Percentiles rank a stretch among this genome's conserved stretches.
These are phyloP conservation scores for Phylloscopus trochilus DNA, from an alignment of 2,113 vertebrate genomes.

Conservation along the genomic window DNA sequence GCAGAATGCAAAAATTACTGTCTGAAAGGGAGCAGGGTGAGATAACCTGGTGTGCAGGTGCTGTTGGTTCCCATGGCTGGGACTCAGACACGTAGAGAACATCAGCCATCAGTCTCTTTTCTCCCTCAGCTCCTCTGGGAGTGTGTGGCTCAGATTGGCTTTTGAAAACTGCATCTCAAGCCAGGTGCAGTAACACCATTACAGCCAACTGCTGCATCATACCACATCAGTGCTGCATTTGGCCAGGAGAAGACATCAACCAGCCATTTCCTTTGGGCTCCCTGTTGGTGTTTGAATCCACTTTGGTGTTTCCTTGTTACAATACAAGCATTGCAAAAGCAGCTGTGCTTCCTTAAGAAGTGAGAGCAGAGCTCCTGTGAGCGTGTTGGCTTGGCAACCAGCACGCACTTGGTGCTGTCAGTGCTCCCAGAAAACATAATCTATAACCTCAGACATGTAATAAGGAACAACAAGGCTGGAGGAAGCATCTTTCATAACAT, in stretches of 20 bases:
- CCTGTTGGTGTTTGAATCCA: neutral
- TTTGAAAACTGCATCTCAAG: neutral
- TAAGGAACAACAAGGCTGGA: neutral
- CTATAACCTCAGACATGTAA: neutral
- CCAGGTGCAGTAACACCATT: neutral
- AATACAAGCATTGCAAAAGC: neutral
- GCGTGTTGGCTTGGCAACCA: slow-evolving; percentile 42
- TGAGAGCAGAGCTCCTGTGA: neutral
- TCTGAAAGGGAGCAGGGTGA: neutral
- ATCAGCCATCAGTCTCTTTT: neutral
- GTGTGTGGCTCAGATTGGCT: neutral
- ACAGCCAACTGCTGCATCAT: fast-evolving
- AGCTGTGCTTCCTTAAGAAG: neutral
- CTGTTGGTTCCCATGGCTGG: neutral
- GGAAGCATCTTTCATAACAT: neutral
- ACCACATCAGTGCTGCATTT: neutral
- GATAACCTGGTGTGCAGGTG: neutral
- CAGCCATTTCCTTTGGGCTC: neutral
- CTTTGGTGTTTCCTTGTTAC: neutral
- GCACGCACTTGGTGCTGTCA: neutral
- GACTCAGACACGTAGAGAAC: neutral
- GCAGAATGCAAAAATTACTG: neutral
- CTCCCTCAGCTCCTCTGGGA: neutral
- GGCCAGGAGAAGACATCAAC: neutral
- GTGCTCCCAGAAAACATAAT: neutral